Conservation (phyloP, 2,797 vertebrate species). For the Bradypodion pumilum region DNA sequence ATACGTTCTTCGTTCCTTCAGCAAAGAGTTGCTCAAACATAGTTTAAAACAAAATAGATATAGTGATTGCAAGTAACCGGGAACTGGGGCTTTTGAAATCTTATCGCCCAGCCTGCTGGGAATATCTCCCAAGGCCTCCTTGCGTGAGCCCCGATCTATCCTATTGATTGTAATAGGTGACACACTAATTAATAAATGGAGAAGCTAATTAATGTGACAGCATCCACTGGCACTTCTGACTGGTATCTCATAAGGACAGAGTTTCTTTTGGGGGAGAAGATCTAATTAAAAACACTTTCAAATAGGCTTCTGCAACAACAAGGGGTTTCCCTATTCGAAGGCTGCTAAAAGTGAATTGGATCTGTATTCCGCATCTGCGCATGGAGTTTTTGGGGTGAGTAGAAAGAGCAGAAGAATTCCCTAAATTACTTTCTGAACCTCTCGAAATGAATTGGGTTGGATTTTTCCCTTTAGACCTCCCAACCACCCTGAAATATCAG, state of each 20-base stretch:
- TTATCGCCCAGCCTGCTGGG: background rate
- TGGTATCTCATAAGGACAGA: conserved; percentile 13
- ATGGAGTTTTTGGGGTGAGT: background rate
- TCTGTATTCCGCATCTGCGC: too few species aligned
- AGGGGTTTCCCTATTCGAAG: background rate
- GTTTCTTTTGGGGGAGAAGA: background rate
- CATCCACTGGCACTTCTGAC: rapidly evolving
- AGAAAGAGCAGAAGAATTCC: background rate
- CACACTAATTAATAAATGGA: background rate
- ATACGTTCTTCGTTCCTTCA: conserved; percentile 32
- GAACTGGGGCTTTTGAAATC: conserved; percentile 52
- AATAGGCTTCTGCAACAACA: too few species aligned
- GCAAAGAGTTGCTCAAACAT: background rate
- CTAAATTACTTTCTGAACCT: background rate
- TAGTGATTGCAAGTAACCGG: conserved; percentile 3
- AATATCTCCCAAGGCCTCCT: conserved; percentile 44
- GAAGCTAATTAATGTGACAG: background rate
- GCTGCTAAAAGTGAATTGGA: background rate
- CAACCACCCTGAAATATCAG: background rate
- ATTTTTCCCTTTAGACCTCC: background rate
- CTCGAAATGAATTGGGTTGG: background rate
- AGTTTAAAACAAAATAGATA: conserved; percentile 49
- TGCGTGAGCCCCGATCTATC: background rate
- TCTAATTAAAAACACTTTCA: background rate
- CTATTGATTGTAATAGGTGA: conserved; percentile 28